Base-by-base conservation (phyloP, 2,888 invertebrate species). In the Temnothorax rugatulus region DNA sequence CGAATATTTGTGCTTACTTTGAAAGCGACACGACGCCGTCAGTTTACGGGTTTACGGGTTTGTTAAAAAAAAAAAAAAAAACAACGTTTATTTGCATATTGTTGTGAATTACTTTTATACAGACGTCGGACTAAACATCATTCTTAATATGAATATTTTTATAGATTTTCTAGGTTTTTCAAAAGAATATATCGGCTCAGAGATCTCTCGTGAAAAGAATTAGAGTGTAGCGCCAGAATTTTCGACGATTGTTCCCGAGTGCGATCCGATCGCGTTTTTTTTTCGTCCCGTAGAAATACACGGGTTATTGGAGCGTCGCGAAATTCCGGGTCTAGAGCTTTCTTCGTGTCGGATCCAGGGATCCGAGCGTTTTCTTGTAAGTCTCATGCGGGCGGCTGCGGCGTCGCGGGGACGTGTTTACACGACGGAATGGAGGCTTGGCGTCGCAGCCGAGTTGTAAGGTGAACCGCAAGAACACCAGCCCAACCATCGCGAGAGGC, bases 401-500 rank as follows among this genome's bases (percentile, higher is more conserved):
- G 83, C 82, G 71, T 86, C 83, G 83, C 64, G 69, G n/a, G 76
- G 54, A 57, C 85, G 79, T 90, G 90, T 90, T 90, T 90, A 89
- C 89, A 89, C 82, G 84, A 75, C 83, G 84, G 84, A 86, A 90
- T 90, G 84, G 85, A 84, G 84, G 76, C 75, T 44, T 41, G 52
- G 74, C 76, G 84, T 74, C 66, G 82, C 84, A 74, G 57, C 63
- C 64, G 84, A 77, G 84, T 83, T 87, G 84, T 84, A 90, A 86
- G 86, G 84, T 73, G 83, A 34, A 88, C 91, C 91, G 84, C 89
- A 90, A 88, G 88, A 88, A 87, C 89, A 84, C 87, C 85, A 84
- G 73, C 85, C 83, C 83, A 61, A 86, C 89, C 85, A 91, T 92
- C 91, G 84, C 90, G 86, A 82, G 86, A 82, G 86, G 90, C 88